These are phyloP conservation scores for Neoascia interrupta DNA, from an alignment of 2,888 invertebrate species.

Conservation along the genomic window DNA sequence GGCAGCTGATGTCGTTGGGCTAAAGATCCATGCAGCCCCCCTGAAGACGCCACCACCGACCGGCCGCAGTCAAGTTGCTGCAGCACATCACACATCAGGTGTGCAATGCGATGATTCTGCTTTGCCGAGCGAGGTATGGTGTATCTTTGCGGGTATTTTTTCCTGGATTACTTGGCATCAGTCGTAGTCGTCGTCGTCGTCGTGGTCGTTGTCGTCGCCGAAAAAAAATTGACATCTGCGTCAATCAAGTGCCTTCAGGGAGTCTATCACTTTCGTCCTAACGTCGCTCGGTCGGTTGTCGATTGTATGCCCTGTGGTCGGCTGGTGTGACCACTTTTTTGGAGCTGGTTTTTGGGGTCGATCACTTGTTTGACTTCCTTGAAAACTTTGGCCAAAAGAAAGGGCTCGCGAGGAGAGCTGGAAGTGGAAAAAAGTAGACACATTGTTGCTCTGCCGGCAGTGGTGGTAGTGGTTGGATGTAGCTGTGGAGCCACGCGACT, in stretches of 20 bases:
- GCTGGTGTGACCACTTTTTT: conserved; percentile 40
- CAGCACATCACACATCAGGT: conserved; percentile 64
- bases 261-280: conserved; percentile 68
- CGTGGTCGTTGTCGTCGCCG: conserved; percentile 35
- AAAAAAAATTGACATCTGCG: conserved; percentile 64
- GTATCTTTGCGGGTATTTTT: background rate
- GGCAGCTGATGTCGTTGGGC: conserved; percentile 57
- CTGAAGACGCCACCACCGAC: conserved; percentile 1
- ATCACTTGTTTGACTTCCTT: conserved; percentile 61
- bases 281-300: conserved; percentile 34
- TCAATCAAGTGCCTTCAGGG: conserved; percentile 65
- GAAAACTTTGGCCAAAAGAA: conserved; percentile 2
- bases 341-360: conserved; percentile 56
- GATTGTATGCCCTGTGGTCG: conserved; percentile 7
- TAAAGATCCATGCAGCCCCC: conserved; percentile 22
- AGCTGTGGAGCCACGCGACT: conserved; percentile 63
- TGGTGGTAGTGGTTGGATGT: conserved; percentile 24
- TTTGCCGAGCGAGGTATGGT: conserved; percentile 1
- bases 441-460: background rate
- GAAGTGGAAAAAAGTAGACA: background rate
- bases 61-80: conserved; percentile 1
- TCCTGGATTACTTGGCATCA: background rate
- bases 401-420: background rate
- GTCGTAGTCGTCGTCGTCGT: conserved; percentile 21
- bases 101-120: conserved; percentile 50